These are phyloP conservation scores for Drosophila sulfurigaster DNA, from an alignment of 1,140 invertebrate genomes.

Conservation along the genomic window DNA sequence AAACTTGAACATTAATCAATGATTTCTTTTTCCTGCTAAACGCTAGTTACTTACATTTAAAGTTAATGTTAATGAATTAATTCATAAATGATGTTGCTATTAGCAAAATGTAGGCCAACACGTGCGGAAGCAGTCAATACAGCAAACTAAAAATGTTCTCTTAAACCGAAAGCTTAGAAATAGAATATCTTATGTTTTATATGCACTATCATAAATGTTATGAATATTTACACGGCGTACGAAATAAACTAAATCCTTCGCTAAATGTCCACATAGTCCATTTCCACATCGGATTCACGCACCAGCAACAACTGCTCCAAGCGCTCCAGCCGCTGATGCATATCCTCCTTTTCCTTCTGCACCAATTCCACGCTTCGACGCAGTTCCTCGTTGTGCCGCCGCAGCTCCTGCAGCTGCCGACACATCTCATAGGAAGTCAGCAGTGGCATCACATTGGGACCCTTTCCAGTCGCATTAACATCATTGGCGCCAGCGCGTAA, in stretches of 20 bases:
- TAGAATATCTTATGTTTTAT: slow-evolving; percentile 18
- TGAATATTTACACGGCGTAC: slow-evolving; percentile 55
- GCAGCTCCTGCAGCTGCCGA: slow-evolving; percentile 74
- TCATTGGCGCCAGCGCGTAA: slow-evolving; percentile 21
- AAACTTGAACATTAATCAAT: slow-evolving; percentile 47
- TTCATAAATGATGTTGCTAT: slow-evolving; percentile 29
- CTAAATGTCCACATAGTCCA: slow-evolving; percentile 66
- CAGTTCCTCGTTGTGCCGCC: slow-evolving; percentile 77
- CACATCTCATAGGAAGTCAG: slow-evolving; percentile 76
- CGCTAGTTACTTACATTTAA: slow-evolving; percentile 2
- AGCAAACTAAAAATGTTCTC: slow-evolving; percentile 36
- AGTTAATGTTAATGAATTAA: slow-evolving; percentile 18
- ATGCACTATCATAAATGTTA: slow-evolving; percentile 17
- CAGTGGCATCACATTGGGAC: slow-evolving; percentile 70
- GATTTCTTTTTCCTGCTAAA: slow-evolving; percentile 18
- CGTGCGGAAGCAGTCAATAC: slow-evolving; percentile 45
- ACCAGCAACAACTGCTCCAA: slow-evolving; percentile 72
- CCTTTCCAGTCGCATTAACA: slow-evolving; percentile 35
- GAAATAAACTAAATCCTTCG: slow-evolving; percentile 31
- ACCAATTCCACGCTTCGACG: slow-evolving; percentile 58
- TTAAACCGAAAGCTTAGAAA: slow-evolving; percentile 26
- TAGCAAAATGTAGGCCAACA: slow-evolving; percentile 38
- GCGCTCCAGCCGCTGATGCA: slow-evolving; percentile 67
- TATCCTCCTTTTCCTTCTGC: slow-evolving; percentile 72
- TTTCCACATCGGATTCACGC: slow-evolving; percentile 55